These are phyloP conservation scores for Silurus asotus DNA, from an alignment of 2,113 vertebrate genomes.

Conservation along the genomic window DNA sequence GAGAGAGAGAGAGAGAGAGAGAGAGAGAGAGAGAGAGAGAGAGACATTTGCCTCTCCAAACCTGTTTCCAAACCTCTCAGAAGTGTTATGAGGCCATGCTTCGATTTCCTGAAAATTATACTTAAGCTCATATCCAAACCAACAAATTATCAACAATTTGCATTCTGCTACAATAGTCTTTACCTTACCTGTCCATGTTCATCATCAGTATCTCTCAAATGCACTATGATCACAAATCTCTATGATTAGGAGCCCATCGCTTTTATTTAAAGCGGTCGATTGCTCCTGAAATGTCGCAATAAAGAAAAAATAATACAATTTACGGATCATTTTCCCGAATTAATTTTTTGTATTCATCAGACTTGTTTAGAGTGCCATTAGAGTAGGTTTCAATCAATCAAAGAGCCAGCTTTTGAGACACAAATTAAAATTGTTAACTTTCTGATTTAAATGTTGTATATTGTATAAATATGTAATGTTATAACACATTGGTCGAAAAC, in stretches of 20 bases:
- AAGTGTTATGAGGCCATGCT: not conserved
- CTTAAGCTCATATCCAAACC: not conserved
- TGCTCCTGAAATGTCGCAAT: conserved; percentile 28
- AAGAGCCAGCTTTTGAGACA: not conserved
- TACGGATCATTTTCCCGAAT: conserved; percentile 26
- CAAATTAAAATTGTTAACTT: not conserved
- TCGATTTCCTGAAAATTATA: conserved; percentile 7
- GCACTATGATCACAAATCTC: not conserved
- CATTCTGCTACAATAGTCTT: not conserved
- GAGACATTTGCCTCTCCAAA: not conserved
- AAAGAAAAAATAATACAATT: not conserved
- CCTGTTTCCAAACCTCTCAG: not conserved
- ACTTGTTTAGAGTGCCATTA: conserved; percentile 22
- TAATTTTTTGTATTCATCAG: conserved; percentile 43
- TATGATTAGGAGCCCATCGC: conserved; percentile 28
- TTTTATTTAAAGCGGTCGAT: conserved; percentile 41
- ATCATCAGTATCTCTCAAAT: conserved; percentile 21
- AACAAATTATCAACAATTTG: not conserved
- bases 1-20: conserved; percentile 5
- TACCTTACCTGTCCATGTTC: conserved; percentile 6
- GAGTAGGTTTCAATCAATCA: conserved; percentile 40
- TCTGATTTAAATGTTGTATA: not conserved
- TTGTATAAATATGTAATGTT: not conserved
- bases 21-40: not conserved
- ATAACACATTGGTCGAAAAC: not conserved